Base-by-base conservation (phyloP, 2,888 invertebrate species). In the Salticus scenicus region DNA sequence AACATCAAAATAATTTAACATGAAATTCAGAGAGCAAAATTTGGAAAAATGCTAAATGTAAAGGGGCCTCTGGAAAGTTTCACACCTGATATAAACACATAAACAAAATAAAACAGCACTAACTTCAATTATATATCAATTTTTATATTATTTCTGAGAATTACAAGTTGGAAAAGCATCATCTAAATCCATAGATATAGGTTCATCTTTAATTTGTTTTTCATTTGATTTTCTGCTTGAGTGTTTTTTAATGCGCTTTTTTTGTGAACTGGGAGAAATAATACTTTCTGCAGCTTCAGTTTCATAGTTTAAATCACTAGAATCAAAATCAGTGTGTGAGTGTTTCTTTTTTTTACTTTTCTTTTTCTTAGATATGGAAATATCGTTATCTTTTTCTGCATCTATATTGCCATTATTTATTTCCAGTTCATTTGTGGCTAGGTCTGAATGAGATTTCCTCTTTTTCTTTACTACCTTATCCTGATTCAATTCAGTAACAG, bases 91-190 rank as follows among this genome's bases (percentile, higher is more conserved):
- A 10, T 37, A 37, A 37, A 10, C 37, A 37, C 10, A 37, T 37
- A 37, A 37, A 37, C 4, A 10, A 37, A 37, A 7, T 4, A 7
- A 37, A 37, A 37, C 37, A 10, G 4, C 4, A 37, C 4, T 37
- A 7, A 37, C 37, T 63, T 63, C 24, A 20, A 63, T 63, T 63
- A 20, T 2, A 1, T 20, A 63, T 7, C 4, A 20, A n/a, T 0
- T n/a, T 24, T 1, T 24, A 17, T 28, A 41, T 41, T 12, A 63
- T 31, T 1, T 51, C 24, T 82, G 76, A 66, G 76, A 76, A 0
- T 4, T 51, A 37, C 82, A 82, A 12, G 41, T 17, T 4, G 76
- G 76, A 76, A 82, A 76, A 7, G n/a, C n/a, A n/a, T 74, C 69
- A 28, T 82, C 82, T 0, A 27, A 0, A 69, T 75, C 81, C 0